Evolutionary conservation across 2,797 vertebrate genomes (phyloP).

Genomic region (Lacerta agilis): DNA sequence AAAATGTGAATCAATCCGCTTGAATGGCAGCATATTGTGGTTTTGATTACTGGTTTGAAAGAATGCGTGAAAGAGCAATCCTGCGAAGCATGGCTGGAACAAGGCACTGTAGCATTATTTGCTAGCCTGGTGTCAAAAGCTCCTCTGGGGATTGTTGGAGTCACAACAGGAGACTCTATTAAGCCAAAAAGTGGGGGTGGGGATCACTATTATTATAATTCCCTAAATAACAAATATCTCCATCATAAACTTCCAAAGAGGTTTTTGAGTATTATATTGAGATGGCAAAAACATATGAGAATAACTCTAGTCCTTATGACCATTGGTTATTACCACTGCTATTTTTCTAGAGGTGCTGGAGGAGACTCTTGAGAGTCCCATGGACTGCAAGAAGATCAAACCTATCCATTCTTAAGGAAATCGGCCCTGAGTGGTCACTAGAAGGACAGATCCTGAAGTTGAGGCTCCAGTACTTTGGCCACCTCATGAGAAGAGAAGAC

Average conservation of each 20-base stretch:
- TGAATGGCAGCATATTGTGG: background rate
- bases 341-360: too few species aligned
- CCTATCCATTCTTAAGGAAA: too few species aligned
- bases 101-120: background rate
- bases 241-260: background rate
- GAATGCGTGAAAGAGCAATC: background rate
- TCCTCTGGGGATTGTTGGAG: background rate
- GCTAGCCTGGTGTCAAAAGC: background rate
- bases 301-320: background rate
- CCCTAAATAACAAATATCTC: background rate
- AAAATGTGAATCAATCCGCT: background rate
- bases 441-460: too few species aligned
- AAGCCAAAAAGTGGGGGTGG: background rate
- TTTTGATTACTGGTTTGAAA: background rate
- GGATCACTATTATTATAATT: slow-evolving; percentile 2
- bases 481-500: too few species aligned
- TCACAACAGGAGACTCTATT: background rate
- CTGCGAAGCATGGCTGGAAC: background rate
- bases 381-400: too few species aligned
- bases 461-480: too few species aligned
- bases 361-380: too few species aligned
- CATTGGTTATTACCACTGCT: background rate
- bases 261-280: background rate
- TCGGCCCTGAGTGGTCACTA: too few species aligned
- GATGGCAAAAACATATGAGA: background rate